Conservation (phyloP, 2,888 invertebrate species). For the Phaonia tiefii region DNA sequence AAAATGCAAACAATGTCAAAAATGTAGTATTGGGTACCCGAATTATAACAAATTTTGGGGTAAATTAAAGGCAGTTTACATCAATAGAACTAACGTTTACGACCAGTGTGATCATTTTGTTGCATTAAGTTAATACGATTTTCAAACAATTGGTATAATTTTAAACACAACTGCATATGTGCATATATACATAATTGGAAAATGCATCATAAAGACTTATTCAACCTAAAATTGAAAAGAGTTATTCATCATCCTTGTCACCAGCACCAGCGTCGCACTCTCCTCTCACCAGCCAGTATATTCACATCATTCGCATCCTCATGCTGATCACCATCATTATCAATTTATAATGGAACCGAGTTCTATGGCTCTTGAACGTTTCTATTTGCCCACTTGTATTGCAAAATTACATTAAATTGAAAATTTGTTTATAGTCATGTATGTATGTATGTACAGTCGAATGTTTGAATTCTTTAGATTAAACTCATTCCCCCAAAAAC, state of each 20-base stretch:
- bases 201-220: slow-evolving; percentile 53
- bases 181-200: slow-evolving; percentile 50
- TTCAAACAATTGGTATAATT: slow-evolving; percentile 4
- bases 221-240: slow-evolving; percentile 58
- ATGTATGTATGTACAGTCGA: neutral
- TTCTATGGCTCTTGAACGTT: slow-evolving; percentile 39
- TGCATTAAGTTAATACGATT: no score
- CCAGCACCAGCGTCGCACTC: slow-evolving; percentile 40
- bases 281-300: neutral
- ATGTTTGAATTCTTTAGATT: slow-evolving; percentile 36
- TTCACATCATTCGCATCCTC: slow-evolving; percentile 17
- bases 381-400: slow-evolving; percentile 67
- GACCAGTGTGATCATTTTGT: no score
- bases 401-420: slow-evolving; percentile 68
- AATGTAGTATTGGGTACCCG: no score
- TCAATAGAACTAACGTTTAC: no score
- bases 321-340: slow-evolving; percentile 9
- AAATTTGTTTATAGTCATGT: slow-evolving; percentile 52
- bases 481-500: slow-evolving; percentile 18
- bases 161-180: slow-evolving; percentile 10
- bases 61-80: no score
- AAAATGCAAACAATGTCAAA: no score
- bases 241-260: slow-evolving; percentile 55
- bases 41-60: no score
- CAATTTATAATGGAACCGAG: slow-evolving; percentile 40